These are phyloP conservation scores for Blomia tropicalis DNA, from an alignment of 2,888 invertebrate genomes.

Conservation along the genomic window DNA sequence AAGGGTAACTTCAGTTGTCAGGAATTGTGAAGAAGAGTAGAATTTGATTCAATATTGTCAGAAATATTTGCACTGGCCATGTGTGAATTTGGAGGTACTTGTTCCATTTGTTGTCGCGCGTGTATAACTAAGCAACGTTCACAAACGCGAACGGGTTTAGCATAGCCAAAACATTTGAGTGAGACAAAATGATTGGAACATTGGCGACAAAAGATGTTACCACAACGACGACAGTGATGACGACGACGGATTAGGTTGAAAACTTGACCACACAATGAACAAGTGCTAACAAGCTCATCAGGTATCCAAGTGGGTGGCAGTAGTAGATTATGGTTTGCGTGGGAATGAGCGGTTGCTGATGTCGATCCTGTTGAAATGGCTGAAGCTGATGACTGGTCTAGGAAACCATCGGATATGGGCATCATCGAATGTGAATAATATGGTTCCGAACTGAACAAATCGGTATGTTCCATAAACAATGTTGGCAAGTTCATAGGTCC, in stretches of 20 bases:
- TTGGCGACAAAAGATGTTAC: slow-evolving; percentile 82
- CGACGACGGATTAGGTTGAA: slow-evolving; percentile 88
- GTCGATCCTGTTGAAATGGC: no score
- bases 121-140: slow-evolving; percentile 54
- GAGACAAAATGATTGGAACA: slow-evolving; percentile 86
- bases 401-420: not conserved
- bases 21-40: no score
- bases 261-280: slow-evolving; percentile 76
- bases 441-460: not conserved
- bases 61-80: not conserved
- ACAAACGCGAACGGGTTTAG: slow-evolving; percentile 84
- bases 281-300: slow-evolving; percentile 72
- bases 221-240: slow-evolving; percentile 94
- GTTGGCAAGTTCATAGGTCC: not conserved
- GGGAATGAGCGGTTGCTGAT: not conserved
- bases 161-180: slow-evolving; percentile 74
- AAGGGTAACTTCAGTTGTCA: no score
- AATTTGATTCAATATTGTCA: no score
- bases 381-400: not conserved
- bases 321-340: not conserved
- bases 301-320: slow-evolving; percentile 81
- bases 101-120: not conserved
- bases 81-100: not conserved
- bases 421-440: slow-evolving; percentile 3
- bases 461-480: not conserved